Evolutionary conservation across 1,140 invertebrate species (phyloP).

Genomic region (Temnothorax curvispinosus): DNA sequence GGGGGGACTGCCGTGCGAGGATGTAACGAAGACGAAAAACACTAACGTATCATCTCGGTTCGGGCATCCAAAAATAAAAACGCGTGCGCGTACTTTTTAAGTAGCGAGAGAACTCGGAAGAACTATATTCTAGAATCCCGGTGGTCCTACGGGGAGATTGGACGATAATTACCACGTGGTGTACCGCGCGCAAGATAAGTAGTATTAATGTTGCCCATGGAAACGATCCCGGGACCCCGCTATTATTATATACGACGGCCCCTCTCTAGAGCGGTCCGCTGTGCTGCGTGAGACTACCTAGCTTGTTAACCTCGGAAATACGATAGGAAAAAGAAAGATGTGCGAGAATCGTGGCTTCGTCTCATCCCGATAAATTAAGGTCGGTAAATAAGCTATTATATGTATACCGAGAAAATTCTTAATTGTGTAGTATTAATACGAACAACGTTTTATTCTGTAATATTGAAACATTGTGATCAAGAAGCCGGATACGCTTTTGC

Average conservation of each 20-base stretch:
- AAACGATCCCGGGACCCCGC: slow-evolving; percentile 68
- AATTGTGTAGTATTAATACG: slow-evolving; percentile 4
- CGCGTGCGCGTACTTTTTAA: slow-evolving; percentile 59
- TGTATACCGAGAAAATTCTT: neutral
- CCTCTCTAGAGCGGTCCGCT: neutral
- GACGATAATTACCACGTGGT: slow-evolving; percentile 76
- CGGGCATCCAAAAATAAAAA: slow-evolving; percentile 56
- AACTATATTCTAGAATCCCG: slow-evolving; percentile 72
- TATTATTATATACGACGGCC: slow-evolving; percentile 72
- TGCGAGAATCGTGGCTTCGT: slow-evolving; percentile 9
- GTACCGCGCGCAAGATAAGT: slow-evolving; percentile 71
- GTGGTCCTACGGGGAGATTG: slow-evolving; percentile 73
- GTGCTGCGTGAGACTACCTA: slow-evolving; percentile 54
- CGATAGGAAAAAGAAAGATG: slow-evolving; percentile 27
- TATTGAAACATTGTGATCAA: neutral
- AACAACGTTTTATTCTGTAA: neutral
- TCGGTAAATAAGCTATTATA: slow-evolving; percentile 52
- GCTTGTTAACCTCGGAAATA: slow-evolving; percentile 60
- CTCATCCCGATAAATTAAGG: slow-evolving; percentile 43
- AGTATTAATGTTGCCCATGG: slow-evolving; percentile 73
- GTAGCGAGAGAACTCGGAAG: slow-evolving; percentile 69
- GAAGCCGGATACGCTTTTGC: neutral
- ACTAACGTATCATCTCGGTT: neutral
- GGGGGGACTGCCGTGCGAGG: neutral
- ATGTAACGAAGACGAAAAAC: neutral